phyloP scores from a whole-genome alignment of 2,797 vertebrate species.

The Bryconaethiops microstoma region DNA sequence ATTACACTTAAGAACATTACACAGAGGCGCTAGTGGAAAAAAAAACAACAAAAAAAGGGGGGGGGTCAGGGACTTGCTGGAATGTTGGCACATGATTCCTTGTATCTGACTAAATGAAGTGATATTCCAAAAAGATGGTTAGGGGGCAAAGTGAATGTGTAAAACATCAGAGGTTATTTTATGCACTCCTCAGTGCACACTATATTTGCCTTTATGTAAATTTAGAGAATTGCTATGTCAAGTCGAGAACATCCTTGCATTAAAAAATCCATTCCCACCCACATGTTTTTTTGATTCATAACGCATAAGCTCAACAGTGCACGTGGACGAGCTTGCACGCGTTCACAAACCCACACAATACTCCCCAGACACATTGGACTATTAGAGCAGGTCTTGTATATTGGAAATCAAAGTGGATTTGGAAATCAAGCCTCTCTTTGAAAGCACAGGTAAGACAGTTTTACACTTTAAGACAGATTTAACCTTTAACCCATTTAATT shows the following conservation, averaged over 20 bases:
- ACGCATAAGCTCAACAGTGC: background rate
- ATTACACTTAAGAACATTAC: no score
- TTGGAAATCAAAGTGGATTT: slow-evolving; percentile 85
- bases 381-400: slow-evolving; percentile 77
- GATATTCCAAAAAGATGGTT: background rate
- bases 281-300: background rate
- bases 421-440: slow-evolving; percentile 67
- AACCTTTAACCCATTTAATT: slow-evolving; percentile 19
- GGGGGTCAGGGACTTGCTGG: no score
- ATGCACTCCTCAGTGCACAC: background rate
- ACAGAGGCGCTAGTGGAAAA: no score
- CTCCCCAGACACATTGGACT: slow-evolving; percentile 36
- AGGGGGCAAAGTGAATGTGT: background rate
- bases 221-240: no score
- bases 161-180: no score
- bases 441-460: slow-evolving; percentile 74
- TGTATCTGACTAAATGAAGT: background rate
- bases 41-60: no score
- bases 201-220: background rate
- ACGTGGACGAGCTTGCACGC: slow-evolving; percentile 3
- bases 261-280: background rate
- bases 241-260: background rate
- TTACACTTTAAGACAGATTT: slow-evolving; percentile 57
- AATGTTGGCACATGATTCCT: background rate
- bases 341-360: background rate